Base-by-base conservation (phyloP, 1,140 invertebrate species). In the Achroia grisella region DNA sequence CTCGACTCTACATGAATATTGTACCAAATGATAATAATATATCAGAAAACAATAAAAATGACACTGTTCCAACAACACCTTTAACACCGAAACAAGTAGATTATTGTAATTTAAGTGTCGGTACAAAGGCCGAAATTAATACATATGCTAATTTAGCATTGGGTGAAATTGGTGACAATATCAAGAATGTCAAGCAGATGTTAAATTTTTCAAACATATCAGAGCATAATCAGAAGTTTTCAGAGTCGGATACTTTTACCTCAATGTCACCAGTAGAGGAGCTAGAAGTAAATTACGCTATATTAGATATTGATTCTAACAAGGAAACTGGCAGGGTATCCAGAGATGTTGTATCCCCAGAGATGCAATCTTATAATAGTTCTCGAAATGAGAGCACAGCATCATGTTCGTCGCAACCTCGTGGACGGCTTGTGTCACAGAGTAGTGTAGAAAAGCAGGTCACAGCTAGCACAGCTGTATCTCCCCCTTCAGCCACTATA, bases 251-350 rank as follows among this genome's bases (percentile, higher is more conserved):
- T 73, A 57, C 87, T 69, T 58, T 87, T 74, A 54, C 88, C 72
- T 51, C 88, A 71, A 56, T 83, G 76, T 62, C 79, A 41, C 74
- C 77, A 28, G 68, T 71, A 8, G 76, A 84, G 23, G 83, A 85
- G 11, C 65, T 87, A 32, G 89, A 91, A 81, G 89, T 95, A 1
- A 94, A 94, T 72, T 94, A 95, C 76, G 92, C 92, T 6, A 84
- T 93, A 39, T 78, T 95, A 37, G 93, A 95, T 71, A 87, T 95
- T 57, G 91, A 93, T 56, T 48, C 64, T 10, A 80, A 71, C 42
- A 81, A 76, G 39, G 75, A 84, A 39, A 50, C 14, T 12, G 28
- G 42, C 1, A 72, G 69, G 45, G 42, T 15, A 5, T 48, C 50
- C 10, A 60, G 54, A 45, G 74, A 77, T 32, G 46, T 78, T n/a